Conservation (phyloP, 2,113 vertebrate genomes). For the Eurypyga helias region DNA sequence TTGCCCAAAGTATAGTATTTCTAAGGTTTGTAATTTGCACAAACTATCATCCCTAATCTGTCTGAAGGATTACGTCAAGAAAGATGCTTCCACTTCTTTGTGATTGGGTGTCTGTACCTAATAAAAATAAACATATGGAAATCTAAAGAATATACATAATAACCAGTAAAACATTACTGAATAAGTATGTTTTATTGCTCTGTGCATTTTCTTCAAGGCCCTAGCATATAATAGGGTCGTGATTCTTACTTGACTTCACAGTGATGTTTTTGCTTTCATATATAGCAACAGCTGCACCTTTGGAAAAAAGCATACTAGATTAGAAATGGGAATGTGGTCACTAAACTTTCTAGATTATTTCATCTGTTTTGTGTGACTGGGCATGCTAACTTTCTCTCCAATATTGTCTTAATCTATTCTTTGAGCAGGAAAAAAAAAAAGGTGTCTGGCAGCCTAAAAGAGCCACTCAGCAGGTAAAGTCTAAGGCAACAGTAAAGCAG, state of each 20-base stretch:
- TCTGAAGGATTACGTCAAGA: background rate
- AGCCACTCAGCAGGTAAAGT: background rate
- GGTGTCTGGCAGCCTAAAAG: background rate
- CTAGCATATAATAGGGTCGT: background rate
- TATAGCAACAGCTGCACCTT: background rate
- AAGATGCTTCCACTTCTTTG: background rate
- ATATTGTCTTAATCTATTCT: background rate
- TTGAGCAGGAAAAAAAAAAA: background rate
- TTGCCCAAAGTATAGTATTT: background rate
- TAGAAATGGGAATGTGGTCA: background rate
- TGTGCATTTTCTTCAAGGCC: background rate
- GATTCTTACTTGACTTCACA: background rate
- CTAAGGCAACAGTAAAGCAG: too few relatives aligned
- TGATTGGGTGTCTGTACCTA: background rate
- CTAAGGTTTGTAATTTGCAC: background rate
- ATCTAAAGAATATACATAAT: background rate
- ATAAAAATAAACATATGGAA: background rate
- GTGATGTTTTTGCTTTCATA: background rate
- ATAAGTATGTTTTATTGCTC: background rate
- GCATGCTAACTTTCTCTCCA: background rate
- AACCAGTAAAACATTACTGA: background rate
- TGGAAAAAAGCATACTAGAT: background rate
- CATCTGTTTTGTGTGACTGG: background rate
- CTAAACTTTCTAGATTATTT: background rate
- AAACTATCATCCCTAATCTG: background rate